Evolutionary conservation across 2,113 vertebrate genomes (phyloP), one percentile per base, ranked within the genome.

Genomic region (Murina feae): DNA sequence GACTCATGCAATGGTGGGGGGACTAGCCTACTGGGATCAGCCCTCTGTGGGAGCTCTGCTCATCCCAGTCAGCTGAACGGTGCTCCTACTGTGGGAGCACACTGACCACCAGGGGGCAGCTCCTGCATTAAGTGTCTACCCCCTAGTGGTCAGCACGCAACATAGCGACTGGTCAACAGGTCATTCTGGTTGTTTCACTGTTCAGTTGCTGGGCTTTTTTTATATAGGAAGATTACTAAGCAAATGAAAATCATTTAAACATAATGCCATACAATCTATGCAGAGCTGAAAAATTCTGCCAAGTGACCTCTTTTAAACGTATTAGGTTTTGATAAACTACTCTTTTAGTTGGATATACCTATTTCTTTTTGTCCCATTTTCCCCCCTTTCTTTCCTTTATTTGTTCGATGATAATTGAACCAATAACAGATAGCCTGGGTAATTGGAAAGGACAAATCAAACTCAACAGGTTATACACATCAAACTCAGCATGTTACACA

Each of bases 251-350:
- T 0, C 4, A 66, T 79, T 89, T 74, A 9, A 51, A 32, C 13
- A 17, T 30, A 55, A 78, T 35, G 14, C 3, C 8, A 21, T 3
- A 28, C 30, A 35, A 79, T 68, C 10, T 42, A 84, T 51, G 6
- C 6, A 79, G 23, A 71, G 3, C 5, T 89, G 28, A 76, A 93
- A 58, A 72, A 21, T 32, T 49, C 2, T 68, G 14, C 11, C 17
- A n/a, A 55, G 2, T 20, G n/a, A 17, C 1, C 0, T 25, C 3
- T 58, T 84, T 47, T 3, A 72, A 23, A 44, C 9, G 2, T 51
- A 2, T 13, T 58, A 28, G 42, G 8, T 79, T 92, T 94, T 35
- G 11, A 75, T 92, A 78, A 88, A 10, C 2, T 37, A 58, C 86
- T 39, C 10, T 37, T 91, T 78, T 49, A 0, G 5, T 37, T 79